These are phyloP conservation scores for Thyatira batis DNA, from an alignment of 2,888 invertebrate species.

Conservation along the genomic window DNA sequence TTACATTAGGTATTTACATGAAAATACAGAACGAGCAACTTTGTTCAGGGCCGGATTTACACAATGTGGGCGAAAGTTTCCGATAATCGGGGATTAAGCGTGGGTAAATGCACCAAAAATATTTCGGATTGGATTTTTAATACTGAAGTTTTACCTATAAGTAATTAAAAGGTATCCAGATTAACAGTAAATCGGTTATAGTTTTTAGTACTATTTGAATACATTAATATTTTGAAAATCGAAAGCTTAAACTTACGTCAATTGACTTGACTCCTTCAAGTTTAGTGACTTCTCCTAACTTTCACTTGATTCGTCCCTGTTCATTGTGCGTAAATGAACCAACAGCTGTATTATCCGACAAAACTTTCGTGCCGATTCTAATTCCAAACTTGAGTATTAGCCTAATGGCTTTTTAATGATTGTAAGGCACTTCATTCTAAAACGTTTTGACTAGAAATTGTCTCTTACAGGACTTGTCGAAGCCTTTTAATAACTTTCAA, in stretches of 20 bases:
- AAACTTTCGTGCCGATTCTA: neutral
- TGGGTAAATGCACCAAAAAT: too few relatives aligned
- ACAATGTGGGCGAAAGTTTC: neutral
- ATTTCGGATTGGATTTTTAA: too few relatives aligned
- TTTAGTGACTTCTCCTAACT: too few relatives aligned
- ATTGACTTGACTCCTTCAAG: too few relatives aligned
- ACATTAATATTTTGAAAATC: too few relatives aligned
- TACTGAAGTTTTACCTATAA: too few relatives aligned
- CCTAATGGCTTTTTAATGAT: neutral
- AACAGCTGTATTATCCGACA: neutral
- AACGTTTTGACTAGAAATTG: neutral
- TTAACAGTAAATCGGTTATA: too few relatives aligned
- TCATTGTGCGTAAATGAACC: neutral
- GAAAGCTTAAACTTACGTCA: too few relatives aligned
- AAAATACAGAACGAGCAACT: neutral
- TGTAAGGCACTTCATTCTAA: neutral
- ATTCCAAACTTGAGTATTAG: neutral
- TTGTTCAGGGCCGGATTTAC: conserved; percentile 2
- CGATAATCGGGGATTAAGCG: neutral
- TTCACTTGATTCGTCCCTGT: neutral
- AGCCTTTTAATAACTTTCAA: too few relatives aligned
- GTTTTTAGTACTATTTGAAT: too few relatives aligned
- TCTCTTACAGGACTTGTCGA: too few relatives aligned
- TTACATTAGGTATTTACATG: conserved; percentile 1
- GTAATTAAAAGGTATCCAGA: too few relatives aligned